Base-by-base conservation (phyloP, 2,797 vertebrate genomes). In the Chaunax sp. region DNA sequence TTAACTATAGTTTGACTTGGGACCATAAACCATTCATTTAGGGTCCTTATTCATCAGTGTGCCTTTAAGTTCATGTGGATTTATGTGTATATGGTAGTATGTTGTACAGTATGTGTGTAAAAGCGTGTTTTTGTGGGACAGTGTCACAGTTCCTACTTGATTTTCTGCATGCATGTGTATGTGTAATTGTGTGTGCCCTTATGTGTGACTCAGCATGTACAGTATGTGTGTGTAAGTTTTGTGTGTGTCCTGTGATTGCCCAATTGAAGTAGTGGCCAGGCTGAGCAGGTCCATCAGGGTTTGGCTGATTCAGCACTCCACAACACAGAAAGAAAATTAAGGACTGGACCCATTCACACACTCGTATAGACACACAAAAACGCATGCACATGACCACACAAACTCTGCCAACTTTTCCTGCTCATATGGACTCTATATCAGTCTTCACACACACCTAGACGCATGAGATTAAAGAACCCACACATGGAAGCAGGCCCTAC, bases 241-340 rank as follows among this genome's bases (percentile, higher is more conserved):
- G 67, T 72, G 72, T 68, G 54, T 62, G 23, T 52, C 20, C 55
- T 64, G 64, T 63, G 69, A 78, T 64, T 80, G 41, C 51, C 66
- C 75, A 71, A 58, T 69, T 79, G 74, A 87, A 79, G 72, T 58
- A 61, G 64, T 69, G 69, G 75, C 77, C 80, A 75, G 69, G 72
- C 64, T 78, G 73, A 78, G 82, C 55, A 61, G 76, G 78, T 86
- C 80, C 77, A 81, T 83, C 83, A 53, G 75, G 72, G 54, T 60
- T 74, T 54, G 18, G 83, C 89, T 90, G 85, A 90, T 63, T 87
- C 81, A 86, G 85, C 86, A 82, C 20, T 79, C 14, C 19, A 53
- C 44, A 20, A 50, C 62, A 71, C 55, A 78, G 44, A 77, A 51
- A 73, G 65, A 69, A 69, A 82, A 82, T 84, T 83, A 88, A 78